phyloP scores from a whole-genome alignment of 2,888 invertebrate species.

The Scaptomyza parva region DNA sequence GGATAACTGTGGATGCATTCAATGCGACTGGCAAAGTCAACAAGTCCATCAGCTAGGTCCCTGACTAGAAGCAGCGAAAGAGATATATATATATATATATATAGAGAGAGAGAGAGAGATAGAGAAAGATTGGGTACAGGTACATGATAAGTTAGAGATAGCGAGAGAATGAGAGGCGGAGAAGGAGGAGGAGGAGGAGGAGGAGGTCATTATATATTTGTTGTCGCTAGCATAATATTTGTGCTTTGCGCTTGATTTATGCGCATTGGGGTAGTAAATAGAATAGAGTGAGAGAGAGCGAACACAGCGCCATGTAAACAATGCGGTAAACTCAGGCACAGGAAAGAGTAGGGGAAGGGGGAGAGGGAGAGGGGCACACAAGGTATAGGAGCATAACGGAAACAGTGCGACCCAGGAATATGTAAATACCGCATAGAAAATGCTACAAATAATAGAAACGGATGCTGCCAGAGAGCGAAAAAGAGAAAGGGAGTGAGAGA shows the following conservation, averaged over 20 bases:
- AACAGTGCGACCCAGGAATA: constrained; percentile 41
- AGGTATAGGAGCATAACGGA: constrained; percentile 7
- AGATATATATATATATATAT: too few species aligned
- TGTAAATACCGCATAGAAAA: constrained; percentile 55
- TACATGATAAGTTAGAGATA: constrained; percentile 17
- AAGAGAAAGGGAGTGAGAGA: background rate
- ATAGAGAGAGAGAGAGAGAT: background rate
- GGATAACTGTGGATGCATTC: constrained; percentile 45
- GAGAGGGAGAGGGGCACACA: background rate
- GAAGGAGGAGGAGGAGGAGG: constrained; percentile 2
- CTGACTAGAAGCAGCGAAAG: background rate
- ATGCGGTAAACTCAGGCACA: constrained; percentile 31
- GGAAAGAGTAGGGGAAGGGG: background rate
- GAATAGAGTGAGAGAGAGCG: constrained; percentile 57
- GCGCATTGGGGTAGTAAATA: constrained; percentile 55
- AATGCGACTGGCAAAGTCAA: constrained; percentile 35
- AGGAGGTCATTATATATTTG: constrained; percentile 76
- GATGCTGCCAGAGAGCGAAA: constrained; percentile 20
- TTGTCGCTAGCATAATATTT: constrained; percentile 77
- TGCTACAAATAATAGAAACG: constrained; percentile 51
- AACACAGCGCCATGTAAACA: constrained; percentile 69
- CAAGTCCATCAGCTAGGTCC: constrained; percentile 10
- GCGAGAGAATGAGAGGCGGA: constrained; percentile 1
- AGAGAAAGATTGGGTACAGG: background rate
- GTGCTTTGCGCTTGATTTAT: constrained; percentile 77